These are phyloP conservation scores for Petrolisthes cinctipes DNA, from an alignment of 2,888 invertebrate species.

Conservation along the genomic window DNA sequence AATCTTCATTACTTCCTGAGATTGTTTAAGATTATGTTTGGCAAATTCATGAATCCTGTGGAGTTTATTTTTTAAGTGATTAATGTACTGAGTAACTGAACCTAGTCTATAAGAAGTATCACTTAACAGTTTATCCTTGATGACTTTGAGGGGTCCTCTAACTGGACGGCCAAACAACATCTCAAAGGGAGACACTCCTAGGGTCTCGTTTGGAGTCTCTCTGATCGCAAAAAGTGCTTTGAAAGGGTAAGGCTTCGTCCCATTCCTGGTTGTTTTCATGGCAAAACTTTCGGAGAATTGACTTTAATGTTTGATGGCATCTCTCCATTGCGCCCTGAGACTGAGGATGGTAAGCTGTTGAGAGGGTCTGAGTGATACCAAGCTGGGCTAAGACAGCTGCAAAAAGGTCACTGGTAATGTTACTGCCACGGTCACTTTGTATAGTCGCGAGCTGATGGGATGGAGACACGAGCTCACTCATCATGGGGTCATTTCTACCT, in stretches of 20 bases:
- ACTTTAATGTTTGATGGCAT: neutral
- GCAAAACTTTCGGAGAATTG: neutral
- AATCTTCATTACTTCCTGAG: neutral
- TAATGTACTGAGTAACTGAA: neutral
- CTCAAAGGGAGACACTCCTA: too few relatives aligned
- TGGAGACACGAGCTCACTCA: too few relatives aligned
- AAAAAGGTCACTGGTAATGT: too few relatives aligned
- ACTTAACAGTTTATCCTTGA: too few relatives aligned
- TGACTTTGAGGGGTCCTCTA: neutral
- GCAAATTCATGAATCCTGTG: neutral
- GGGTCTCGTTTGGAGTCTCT: neutral
- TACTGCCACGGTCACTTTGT: too few relatives aligned
- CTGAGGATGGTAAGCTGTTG: too few relatives aligned
- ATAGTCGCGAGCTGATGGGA: too few relatives aligned
- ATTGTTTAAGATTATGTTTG: neutral
- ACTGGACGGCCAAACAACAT: neutral
- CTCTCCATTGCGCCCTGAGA: too few relatives aligned
- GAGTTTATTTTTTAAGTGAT: neutral
- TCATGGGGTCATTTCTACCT: too few relatives aligned
- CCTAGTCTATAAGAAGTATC: too few relatives aligned
- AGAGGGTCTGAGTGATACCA: too few relatives aligned
- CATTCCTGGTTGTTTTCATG: neutral
- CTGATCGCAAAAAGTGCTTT: slow-evolving; percentile 3
- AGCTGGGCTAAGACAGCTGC: too few relatives aligned
- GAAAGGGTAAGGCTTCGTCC: neutral